These are phyloP conservation scores for Mesochorus sp. DNA, from an alignment of 2,888 invertebrate genomes.

Conservation along the genomic window DNA sequence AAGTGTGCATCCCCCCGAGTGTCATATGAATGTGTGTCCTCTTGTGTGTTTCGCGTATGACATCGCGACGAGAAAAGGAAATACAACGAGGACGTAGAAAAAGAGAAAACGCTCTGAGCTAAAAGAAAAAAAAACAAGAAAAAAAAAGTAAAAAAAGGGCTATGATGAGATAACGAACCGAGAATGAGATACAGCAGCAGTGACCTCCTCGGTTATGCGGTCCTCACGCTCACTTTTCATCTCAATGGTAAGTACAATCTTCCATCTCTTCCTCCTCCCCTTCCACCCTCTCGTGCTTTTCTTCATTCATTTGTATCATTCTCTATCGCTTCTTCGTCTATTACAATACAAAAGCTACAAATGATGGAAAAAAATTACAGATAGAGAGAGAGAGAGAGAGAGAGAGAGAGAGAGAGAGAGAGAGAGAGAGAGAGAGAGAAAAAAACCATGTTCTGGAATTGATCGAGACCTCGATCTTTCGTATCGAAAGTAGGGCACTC, in stretches of 20 bases:
- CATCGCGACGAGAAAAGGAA: neutral
- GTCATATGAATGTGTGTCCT: conserved; percentile 6
- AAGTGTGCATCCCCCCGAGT: conserved; percentile 25
- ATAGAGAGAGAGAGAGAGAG: no score
- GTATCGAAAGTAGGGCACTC: conserved; percentile 60
- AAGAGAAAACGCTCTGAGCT: conserved; percentile 32
- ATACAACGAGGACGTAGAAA: neutral
- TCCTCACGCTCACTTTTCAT: conserved; percentile 78
- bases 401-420: neutral
- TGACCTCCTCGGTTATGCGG: conserved; percentile 80
- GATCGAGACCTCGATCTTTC: conserved; percentile 42
- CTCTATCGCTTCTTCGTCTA: no score
- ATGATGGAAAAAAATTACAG: no score
- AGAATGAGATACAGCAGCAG: conserved; percentile 81
- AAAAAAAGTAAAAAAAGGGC: conserved; percentile 61
- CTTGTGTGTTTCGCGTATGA: no score
- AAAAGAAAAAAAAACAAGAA: no score
- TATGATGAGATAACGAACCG: conserved; percentile 81
- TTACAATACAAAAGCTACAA: no score
- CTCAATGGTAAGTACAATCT: conserved; percentile 74
- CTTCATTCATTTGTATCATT: conserved; percentile 8
- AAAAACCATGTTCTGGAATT: conserved; percentile 13
- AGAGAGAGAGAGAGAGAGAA: neutral
- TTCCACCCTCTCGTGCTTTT: conserved; percentile 23
- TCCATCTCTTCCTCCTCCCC: neutral